Conservation (phyloP, 2,797 vertebrate species). For the Pempheris klunzingeri region DNA sequence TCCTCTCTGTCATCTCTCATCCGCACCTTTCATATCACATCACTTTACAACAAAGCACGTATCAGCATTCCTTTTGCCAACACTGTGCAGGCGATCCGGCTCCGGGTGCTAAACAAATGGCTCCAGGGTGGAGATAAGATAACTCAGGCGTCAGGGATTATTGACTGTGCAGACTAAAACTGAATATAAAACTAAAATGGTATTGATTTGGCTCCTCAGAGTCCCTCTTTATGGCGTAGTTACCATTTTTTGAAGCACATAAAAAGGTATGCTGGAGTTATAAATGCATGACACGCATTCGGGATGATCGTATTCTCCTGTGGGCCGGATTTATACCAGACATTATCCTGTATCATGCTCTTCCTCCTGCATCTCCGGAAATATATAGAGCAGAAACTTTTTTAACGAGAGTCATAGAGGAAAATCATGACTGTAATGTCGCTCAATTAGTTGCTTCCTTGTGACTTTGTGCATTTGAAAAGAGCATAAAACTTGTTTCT, state of each 20-base stretch:
- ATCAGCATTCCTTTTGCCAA: conserved; percentile 57
- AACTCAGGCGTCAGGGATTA: conserved; percentile 59
- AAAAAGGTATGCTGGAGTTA: conserved; percentile 38
- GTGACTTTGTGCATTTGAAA: neutral
- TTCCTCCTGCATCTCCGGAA: neutral
- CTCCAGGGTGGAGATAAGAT: conserved; percentile 53
- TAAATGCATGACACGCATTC: conserved; percentile 37
- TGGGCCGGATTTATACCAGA: conserved; percentile 15
- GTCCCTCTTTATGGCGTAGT: conserved; percentile 49
- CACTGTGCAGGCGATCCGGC: conserved; percentile 38
- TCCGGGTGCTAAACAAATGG: conserved; percentile 40
- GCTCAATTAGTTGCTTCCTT: conserved; percentile 6
- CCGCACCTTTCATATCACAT: conserved; percentile 41
- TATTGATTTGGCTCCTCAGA: conserved; percentile 60
- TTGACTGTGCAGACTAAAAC: conserved; percentile 54
- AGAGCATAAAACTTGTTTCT: conserved; percentile 18
- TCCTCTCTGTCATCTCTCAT: conserved; percentile 30
- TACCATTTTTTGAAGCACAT: conserved; percentile 50
- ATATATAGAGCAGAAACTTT: conserved; percentile 2
- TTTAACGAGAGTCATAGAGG: conserved; percentile 6
- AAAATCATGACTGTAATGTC: conserved; percentile 4
- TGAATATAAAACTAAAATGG: conserved; percentile 66
- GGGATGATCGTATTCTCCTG: conserved; percentile 22
- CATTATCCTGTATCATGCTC: conserved; percentile 1
- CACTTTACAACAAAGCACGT: conserved; percentile 38